Evolutionary conservation across 2,113 vertebrate species (phyloP).

Genomic region (Petroica traversi): DNA sequence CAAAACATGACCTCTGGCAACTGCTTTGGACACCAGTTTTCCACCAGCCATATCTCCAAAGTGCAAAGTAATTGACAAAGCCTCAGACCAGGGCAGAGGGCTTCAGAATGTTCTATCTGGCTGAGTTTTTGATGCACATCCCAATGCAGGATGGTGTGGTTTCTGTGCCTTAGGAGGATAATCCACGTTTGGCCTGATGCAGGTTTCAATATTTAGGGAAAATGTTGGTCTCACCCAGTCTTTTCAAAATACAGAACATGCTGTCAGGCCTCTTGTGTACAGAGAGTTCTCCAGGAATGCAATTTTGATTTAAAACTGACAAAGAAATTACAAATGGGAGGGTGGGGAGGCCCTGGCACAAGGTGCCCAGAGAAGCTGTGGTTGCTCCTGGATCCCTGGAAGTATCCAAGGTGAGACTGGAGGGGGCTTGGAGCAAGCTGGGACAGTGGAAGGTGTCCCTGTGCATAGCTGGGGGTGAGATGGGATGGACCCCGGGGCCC

Average conservation of each 20-base stretch:
- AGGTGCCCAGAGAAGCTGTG: not conserved
- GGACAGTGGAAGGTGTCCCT: not conserved
- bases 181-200: rapidly evolving
- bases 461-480: not conserved
- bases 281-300: not conserved
- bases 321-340: not conserved
- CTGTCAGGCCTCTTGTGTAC: not conserved
- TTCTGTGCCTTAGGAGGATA: not conserved
- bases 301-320: not conserved
- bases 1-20: not conserved
- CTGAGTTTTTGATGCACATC: not conserved
- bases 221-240: not conserved
- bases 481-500: rapidly evolving
- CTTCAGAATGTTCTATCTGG: not conserved
- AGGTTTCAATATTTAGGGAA: not conserved
- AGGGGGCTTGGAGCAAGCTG: rapidly evolving
- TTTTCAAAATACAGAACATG: not conserved
- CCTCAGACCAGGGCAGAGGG: not conserved
- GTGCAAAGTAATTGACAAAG: not conserved
- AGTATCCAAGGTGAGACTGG: not conserved
- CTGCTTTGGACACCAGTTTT: not conserved
- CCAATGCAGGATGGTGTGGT: not conserved
- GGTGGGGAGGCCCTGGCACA: rapidly evolving
- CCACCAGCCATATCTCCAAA: not conserved
- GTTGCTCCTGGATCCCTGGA: not conserved